Evolutionary conservation across 1,140 invertebrate species (phyloP).

Genomic region (Pinna nobilis): DNA sequence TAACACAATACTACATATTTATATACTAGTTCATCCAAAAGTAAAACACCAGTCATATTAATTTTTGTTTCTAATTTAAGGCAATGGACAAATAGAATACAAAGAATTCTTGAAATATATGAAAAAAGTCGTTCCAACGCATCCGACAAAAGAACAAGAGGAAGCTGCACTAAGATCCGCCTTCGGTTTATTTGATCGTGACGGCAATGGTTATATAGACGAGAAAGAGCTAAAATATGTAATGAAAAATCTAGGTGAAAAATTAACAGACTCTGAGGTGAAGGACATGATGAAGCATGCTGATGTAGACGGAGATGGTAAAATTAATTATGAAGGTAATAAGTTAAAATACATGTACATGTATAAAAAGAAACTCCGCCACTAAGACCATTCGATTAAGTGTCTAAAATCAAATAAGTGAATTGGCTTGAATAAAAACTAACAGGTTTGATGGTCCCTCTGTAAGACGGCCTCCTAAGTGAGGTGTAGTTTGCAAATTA

Average conservation of each 20-base stretch:
- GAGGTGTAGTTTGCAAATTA: no score
- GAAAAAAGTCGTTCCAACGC: constrained; percentile 50
- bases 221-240: constrained; percentile 76
- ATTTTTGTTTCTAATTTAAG: constrained; percentile 32
- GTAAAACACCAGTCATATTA: no score
- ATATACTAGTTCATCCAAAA: no score
- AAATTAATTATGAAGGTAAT: constrained; percentile 67
- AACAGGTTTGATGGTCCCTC: no score
- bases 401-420: no score
- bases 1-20: no score
- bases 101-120: constrained; percentile 57
- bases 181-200: constrained; percentile 98
- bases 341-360: no score
- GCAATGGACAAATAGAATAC: constrained; percentile 61
- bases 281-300: constrained; percentile 95
- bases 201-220: constrained; percentile 89
- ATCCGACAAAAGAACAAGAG: constrained; percentile 42
- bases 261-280: constrained; percentile 91
- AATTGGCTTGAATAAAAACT: no score
- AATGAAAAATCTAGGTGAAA: constrained; percentile 95
- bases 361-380: no score
- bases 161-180: constrained; percentile 92
- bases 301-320: constrained; percentile 87
- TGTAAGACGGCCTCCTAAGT: no score
- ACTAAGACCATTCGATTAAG: no score